Conservation (phyloP, 2,113 vertebrate genomes). For the Phalacrocorax aristotelis region DNA sequence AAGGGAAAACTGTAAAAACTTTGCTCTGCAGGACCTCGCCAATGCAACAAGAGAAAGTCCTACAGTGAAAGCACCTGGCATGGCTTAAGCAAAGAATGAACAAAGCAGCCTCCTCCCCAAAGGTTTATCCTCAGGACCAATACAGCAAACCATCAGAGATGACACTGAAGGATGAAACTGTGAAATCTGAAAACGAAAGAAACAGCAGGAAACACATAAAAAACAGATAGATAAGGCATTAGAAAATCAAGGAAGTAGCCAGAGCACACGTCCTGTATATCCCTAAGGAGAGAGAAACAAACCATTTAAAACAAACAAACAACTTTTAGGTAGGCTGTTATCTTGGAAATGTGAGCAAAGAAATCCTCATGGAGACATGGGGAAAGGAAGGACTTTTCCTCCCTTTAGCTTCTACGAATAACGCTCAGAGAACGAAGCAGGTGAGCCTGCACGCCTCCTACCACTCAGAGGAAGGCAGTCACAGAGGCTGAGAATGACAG, state of each 20-base stretch:
- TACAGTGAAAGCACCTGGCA: not conserved
- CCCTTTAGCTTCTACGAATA: not conserved
- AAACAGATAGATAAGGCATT: not conserved
- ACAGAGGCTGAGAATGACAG: fast-evolving
- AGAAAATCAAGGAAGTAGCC: not conserved
- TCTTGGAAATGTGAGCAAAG: not conserved
- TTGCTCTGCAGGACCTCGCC: not conserved
- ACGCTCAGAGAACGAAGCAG: not conserved
- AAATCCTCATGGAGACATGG: not conserved
- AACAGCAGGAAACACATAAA: not conserved
- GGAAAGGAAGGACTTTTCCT: not conserved
- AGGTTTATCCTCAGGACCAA: not conserved
- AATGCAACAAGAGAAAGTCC: not conserved
- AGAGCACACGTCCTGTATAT: not conserved
- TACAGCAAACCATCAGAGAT: not conserved
- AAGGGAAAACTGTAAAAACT: not conserved
- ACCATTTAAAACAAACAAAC: not conserved
- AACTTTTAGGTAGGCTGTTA: not conserved
- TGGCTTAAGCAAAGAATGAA: not conserved
- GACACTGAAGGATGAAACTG: not conserved
- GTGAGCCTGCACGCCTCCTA: not conserved
- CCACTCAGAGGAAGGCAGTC: not conserved
- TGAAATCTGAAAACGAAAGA: not conserved
- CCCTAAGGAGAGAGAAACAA: not conserved
- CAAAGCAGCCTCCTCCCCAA: not conserved